Percentiles rank a stretch among this genome's conserved stretches.
phyloP scores from a whole-genome alignment of 2,888 invertebrate genomes.

The Aphodius sticticus region DNA sequence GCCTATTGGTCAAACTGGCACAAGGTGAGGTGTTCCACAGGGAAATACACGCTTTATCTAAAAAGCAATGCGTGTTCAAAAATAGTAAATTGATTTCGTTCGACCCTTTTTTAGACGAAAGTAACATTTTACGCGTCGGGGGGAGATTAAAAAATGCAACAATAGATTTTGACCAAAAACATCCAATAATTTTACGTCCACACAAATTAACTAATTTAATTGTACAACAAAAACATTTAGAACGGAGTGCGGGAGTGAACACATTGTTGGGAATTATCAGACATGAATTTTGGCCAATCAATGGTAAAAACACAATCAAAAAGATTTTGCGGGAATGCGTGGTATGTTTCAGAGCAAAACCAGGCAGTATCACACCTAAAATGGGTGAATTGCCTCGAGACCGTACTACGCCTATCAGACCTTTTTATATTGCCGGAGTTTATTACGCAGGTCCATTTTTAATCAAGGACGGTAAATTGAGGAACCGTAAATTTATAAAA shows the following conservation, averaged over 20 bases:
- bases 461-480: no score
- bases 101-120: conserved; percentile 22
- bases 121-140: conserved; percentile 10
- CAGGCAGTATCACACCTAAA: neutral
- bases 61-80: neutral
- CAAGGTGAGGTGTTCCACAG: neutral
- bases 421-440: no score
- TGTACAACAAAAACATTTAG: conserved; percentile 21
- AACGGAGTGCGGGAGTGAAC: conserved; percentile 12
- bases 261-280: neutral
- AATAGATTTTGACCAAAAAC: conserved; percentile 20
- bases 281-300: neutral
- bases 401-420: no score
- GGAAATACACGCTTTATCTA: neutral
- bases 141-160: conserved; percentile 14
- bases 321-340: no score
- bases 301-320: neutral
- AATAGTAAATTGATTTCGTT: neutral
- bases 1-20: neutral
- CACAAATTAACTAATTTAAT: conserved; percentile 17
- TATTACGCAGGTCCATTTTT: no score
- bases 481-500: no score
- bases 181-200: conserved; percentile 22
- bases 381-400: no score
- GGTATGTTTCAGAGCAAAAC: no score